Conservation (phyloP, 2,113 vertebrate species). For the Archilochus colubris region DNA sequence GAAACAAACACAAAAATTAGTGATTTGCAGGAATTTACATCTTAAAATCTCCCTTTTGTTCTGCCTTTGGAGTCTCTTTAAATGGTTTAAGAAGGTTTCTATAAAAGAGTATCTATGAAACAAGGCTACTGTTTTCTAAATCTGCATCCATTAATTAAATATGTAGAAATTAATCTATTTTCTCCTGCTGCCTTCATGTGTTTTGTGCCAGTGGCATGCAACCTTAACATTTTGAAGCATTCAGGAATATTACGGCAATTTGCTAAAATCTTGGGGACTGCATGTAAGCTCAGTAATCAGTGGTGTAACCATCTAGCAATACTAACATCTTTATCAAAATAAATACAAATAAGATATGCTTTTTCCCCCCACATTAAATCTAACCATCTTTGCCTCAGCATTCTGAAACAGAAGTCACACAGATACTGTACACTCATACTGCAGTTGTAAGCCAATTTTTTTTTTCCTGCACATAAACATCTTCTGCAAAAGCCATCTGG, state of each 20-base stretch:
- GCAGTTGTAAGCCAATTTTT: background rate
- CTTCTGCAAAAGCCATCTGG: background rate
- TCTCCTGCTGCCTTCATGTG: slow-evolving; percentile 16
- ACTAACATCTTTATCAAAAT: slow-evolving; percentile 27
- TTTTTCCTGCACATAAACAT: background rate
- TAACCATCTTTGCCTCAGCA: slow-evolving; percentile 4
- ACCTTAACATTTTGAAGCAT: slow-evolving; percentile 7
- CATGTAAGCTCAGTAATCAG: slow-evolving; percentile 34
- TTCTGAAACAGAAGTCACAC: background rate
- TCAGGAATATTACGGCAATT: background rate
- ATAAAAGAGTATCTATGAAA: background rate
- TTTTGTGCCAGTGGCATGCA: background rate
- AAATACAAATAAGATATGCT: background rate
- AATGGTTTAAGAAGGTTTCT: slow-evolving; percentile 7
- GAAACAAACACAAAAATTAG: background rate
- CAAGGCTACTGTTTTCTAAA: background rate
- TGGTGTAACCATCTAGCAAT: slow-evolving; percentile 39
- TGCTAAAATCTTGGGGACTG: slow-evolving; percentile 11
- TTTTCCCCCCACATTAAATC: slow-evolving; percentile 9
- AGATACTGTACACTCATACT: background rate
- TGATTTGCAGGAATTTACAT: background rate
- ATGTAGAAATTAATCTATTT: slow-evolving; percentile 11
- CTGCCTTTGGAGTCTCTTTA: slow-evolving; percentile 23
- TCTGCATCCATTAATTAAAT: background rate
- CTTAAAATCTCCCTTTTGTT: slow-evolving; percentile 15